Evolutionary conservation across 2,888 invertebrate species (phyloP), one percentile per base, ranked within the genome.

Genomic region (Cerastis leucographa): DNA sequence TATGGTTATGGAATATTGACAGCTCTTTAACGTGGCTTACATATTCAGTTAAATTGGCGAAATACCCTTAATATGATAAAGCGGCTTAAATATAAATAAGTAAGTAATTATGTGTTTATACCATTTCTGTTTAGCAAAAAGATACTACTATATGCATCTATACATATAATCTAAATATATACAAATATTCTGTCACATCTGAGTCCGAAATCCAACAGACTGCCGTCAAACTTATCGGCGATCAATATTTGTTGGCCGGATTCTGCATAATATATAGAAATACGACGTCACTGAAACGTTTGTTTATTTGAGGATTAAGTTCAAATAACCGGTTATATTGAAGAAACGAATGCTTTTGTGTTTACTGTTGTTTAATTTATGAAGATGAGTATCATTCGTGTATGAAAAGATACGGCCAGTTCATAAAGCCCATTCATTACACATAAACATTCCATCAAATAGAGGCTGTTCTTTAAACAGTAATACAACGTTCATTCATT

Each of bases 401-500:
- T 40, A 29, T 79, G 62, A 42, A 74, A 65, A n/a, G 42, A 49
- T 64, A 25, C 74, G 65, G 17, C 49, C n/a, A 35, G 29, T 56
- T 54, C 9, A 51, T 56, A 49, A 72, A 56, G 42, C 35, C 40
- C 56, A 80, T 80, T 64, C 40, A 73, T 46, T 14, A 64, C 29
- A 19, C 25, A 46, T 4, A 71, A 22, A 62, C 42, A 46, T 64
- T 40, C 51, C 44, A 22, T 64, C 8, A 35, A 80, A 72, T 51
- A 61, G 1, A 44, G 42, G 2, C 42, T 17, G 42, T 76, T 80
- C 70, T 78, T 82, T 78, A 81, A 83, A 83, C 85, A 84, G 80
- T 82, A 75, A 71, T 65, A 76, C 74, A 76, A 67, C 76, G 81
- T 70, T 80, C 85, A 85, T 86, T 88, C 83, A 85, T 85, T 87